Base-by-base conservation (phyloP, 2,888 invertebrate species). In the Magallana nippona region DNA sequence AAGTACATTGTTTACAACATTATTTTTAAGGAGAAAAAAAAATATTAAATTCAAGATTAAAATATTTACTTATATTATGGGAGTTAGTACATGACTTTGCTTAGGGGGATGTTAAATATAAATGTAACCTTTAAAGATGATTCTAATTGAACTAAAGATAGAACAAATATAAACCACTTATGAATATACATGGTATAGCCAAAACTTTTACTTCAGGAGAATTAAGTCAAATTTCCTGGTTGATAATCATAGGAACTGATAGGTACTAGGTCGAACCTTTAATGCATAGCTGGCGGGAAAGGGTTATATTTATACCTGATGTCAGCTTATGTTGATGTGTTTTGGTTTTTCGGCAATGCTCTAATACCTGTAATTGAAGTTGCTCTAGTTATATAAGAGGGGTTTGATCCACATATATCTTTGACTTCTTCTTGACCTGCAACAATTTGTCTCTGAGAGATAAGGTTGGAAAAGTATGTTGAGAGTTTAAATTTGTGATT, bases 201-300 rank as follows among this genome's bases (percentile, higher is more conserved):
- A 60, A 60, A 19, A 60, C 1, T 19, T 60, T 60, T n/a, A 60
- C 19, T 60, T 60, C 60, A 19, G 60, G 8, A 60, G 60, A 60
- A n/a, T 60, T n/a, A 27, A 71, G 32, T 71, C 71, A 71, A 71
- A 27, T 71, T 71, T 71, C 71, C 71, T 13, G 22, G 71, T 71
- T 27, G 27, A 27, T 71, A 71, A 71, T 71, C 32, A 71, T 71
- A 71, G 71, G 71, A 71, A 71, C 71, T 71, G 71, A 71, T 71
- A 71, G 71, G 71, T 71, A 22, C 22, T 15, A 8, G 71, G 32
- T 60, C 32, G 15, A 32, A 3, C 71, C 27, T 71, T 27, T 27
- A 27, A 27, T 32, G 10, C 22, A 32, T 27, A 2, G 71, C 71
- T 71, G 71, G 15, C 60, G 13, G 71, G 71, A 19, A 32, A 10